Evolutionary conservation across 2,113 vertebrate genomes (phyloP), one percentile per base, ranked within the genome.

Genomic region (Periophthalmus modestus): DNA sequence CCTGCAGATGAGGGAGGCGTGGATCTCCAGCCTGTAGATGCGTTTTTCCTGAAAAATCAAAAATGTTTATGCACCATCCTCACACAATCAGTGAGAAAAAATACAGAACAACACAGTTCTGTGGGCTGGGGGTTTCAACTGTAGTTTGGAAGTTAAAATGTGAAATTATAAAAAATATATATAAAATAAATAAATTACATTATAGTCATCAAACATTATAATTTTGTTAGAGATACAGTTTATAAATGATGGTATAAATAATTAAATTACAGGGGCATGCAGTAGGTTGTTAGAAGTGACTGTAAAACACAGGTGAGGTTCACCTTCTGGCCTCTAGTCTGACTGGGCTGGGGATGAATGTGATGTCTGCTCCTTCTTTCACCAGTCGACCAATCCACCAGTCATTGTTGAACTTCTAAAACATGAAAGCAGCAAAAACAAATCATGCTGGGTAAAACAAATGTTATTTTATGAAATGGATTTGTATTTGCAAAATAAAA

Each of bases 361-460:
- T 96, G 18, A 98, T 96, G 89, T 98, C 97, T 0, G 96, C 97
- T 66, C 96, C 97, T 85, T 98, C 97, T 91, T 98, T 97, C 86
- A 98, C 97, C 86, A 98, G 94, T 15, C 97, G 93, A 73, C 97
- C 97, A 0, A 98, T 97, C 97, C 97, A 98, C 97, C 97, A 98
- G 82, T 98, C 97, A 72, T 98, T 98, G 86, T 95, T 98, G 88
- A 95, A 98, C 87, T 98, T 98, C 96, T 97, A 91, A 43, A 71
- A 0, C 5, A 4, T 58, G 1, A 58, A 61, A 47, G 24, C 71
- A 74, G 43, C 11, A 70, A 63, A 70, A 7, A n/a, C 15, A 19
- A 39, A 19, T 39, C 39, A 39, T n/a, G 19, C n/a, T 7, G 9
- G 5, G 4, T 12, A 65, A 65, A 65, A 43, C 4, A 65, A 11